Conservation (phyloP, 2,113 vertebrate genomes). For the Oreocharis arfaki region DNA sequence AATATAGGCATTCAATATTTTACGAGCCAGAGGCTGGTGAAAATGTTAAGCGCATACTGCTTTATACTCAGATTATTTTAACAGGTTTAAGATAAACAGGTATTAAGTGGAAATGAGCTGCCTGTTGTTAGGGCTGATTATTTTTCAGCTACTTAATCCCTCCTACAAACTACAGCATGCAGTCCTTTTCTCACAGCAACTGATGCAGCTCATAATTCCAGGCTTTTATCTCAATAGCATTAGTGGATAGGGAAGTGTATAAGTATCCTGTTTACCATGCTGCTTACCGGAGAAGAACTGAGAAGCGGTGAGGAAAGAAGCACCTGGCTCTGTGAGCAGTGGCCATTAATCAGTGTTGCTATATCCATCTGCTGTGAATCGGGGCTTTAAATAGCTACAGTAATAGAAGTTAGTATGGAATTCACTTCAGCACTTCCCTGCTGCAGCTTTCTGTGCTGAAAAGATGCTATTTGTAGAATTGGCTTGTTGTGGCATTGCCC, state of each 20-base stretch:
- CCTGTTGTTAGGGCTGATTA: neutral
- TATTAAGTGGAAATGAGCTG: neutral
- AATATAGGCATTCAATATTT: neutral
- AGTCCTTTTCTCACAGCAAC: neutral
- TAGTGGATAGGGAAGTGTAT: neutral
- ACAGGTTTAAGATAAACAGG: neutral
- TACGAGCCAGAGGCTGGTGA: neutral
- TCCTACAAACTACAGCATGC: neutral
- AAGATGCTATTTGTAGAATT: neutral
- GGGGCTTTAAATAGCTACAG: neutral
- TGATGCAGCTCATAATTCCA: neutral
- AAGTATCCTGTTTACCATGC: neutral
- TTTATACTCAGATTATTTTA: neutral
- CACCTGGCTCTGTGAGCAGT: neutral
- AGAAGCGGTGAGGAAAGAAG: neutral
- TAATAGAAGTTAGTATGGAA: neutral
- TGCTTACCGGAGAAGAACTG: neutral
- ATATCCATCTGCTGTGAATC: neutral
- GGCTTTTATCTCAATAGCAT: neutral
- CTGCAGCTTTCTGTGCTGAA: neutral
- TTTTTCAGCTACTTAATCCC: neutral
- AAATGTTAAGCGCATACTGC: neutral
- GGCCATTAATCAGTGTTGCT: neutral
- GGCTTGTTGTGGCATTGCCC: neutral
- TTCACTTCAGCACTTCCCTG: neutral